Evolutionary conservation across 2,113 vertebrate genomes (phyloP), one percentile per base, ranked within the genome.

Genomic region (Cisticola juncidis): DNA sequence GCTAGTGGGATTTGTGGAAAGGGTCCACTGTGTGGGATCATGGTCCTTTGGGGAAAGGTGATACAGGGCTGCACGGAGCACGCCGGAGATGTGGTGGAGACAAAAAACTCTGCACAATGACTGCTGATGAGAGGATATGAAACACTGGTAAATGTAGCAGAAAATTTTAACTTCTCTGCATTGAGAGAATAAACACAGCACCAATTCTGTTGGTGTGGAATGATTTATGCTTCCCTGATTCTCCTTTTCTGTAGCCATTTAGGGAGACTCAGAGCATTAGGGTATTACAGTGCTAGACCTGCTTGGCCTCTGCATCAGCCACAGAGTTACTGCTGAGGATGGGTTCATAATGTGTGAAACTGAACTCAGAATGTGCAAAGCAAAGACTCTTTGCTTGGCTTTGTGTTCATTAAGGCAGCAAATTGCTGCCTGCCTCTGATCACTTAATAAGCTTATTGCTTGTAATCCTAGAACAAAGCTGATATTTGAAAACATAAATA

Each of bases 21-120:
- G n/a, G 53, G 45, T 58, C 31, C 3, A 1, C 28, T 33, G 24
- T 1, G 0, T 58, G 47, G 56, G 24, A 18, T 56, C 0, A 0
- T 58, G 33, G 29, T 64, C 29, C 2, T 20, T 3, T 0, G 0
- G 12, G 4, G 6, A 8, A 24, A 50, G 7, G 42, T 77, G 5
- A 0, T 42, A 12, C 4, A 15, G 53, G 25, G 11, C 45, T 77
- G 23, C 33, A 2, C 15, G 38, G 51, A 78, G 77, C 36, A 23
- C 0, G 0, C 28, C 45, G 58, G 42, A 36, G 45, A 28, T 64
- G 19, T 24, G 56, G 14, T 40, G 42, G n/a, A 66, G 54, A 29
- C 15, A 20, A 12, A 4, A 2, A 31, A 6, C 13, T 29, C 36
- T 57, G 19, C 1, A 0, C 1, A 3, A 28, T 1, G 7, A 54